A percentile compares a stretch with the other conserved stretches of the same genome.
Evolutionary conservation across 1,140 invertebrate genomes (phyloP).

Genomic region (Drosophila grimshawi): DNA sequence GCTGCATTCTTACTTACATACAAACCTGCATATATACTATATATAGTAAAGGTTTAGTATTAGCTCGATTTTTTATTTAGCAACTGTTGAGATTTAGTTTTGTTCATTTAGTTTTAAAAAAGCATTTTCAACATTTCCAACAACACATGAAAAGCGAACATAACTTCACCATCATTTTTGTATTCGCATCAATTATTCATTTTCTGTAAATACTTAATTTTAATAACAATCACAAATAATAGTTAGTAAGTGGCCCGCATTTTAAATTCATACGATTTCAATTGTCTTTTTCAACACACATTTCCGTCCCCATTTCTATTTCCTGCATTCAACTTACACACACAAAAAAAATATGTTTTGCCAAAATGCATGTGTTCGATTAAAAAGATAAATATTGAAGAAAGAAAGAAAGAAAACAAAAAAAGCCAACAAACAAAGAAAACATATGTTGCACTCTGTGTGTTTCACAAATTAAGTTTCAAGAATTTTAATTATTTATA

Average conservation of each 20-base stretch:
- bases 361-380: constrained; percentile 79
- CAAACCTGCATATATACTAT: constrained; percentile 29
- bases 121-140: constrained; percentile 35
- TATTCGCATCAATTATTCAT: constrained; percentile 28
- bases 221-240: constrained; percentile 71
- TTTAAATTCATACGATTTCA: constrained; percentile 31
- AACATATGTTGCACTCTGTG: constrained; percentile 52
- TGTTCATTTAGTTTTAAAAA: constrained; percentile 42
- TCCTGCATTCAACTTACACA: constrained; percentile 19
- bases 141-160: constrained; percentile 3
- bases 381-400: constrained; percentile 52
- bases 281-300: constrained; percentile 35
- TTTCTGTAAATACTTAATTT: constrained; percentile 79
- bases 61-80: constrained; percentile 17
- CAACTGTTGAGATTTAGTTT: constrained; percentile 46
- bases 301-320: constrained; percentile 51
- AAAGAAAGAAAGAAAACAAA: constrained; percentile 9
- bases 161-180: constrained; percentile 10
- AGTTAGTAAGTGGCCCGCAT: constrained; percentile 67
- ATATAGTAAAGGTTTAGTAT: constrained; percentile 33
- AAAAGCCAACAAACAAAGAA: constrained; percentile 16
- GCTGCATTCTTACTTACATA: constrained; percentile 24
- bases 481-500: constrained; percentile 72
- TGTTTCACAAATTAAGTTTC: constrained; percentile 73
- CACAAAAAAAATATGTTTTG: constrained; percentile 54